Conservation (phyloP, 2,797 vertebrate species). For the Notolabrus celidotus region DNA sequence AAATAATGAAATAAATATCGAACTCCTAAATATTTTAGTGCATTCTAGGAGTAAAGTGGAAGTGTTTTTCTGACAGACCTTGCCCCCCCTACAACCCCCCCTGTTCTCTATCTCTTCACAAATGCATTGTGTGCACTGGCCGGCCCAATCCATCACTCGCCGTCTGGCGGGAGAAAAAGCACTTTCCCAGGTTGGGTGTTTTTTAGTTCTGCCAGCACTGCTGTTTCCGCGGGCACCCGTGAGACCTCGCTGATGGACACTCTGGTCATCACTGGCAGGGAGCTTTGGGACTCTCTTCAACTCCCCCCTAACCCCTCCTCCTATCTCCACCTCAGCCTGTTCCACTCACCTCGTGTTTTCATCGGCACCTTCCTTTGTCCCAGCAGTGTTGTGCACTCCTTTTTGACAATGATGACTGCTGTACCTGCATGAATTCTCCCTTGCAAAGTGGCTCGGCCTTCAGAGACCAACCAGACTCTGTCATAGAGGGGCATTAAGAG, state of each 20-base stretch:
- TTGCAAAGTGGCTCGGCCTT: slow-evolving; percentile 70
- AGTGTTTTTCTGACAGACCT: slow-evolving; percentile 85
- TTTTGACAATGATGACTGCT: slow-evolving; percentile 78
- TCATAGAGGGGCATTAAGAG: slow-evolving; percentile 16
- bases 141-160: slow-evolving; percentile 84
- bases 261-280: slow-evolving; percentile 82
- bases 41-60: slow-evolving; percentile 85
- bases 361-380: slow-evolving; percentile 77
- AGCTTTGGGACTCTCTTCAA: slow-evolving; percentile 76
- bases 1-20: slow-evolving; percentile 83
- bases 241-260: slow-evolving; percentile 87
- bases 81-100: slow-evolving; percentile 4
- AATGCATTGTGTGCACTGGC: slow-evolving; percentile 84
- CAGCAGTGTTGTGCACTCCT: slow-evolving; percentile 73
- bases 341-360: slow-evolving; percentile 78
- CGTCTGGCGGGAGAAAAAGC: slow-evolving; percentile 85
- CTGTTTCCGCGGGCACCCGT: slow-evolving; percentile 83
- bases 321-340: slow-evolving; percentile 64
- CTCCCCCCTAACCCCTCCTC: slow-evolving; percentile 28
- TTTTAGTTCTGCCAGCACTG: slow-evolving; percentile 84
- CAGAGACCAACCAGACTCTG: slow-evolving; percentile 54
- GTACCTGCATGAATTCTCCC: slow-evolving; percentile 62
- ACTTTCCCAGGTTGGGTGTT: slow-evolving; percentile 84
- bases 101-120: slow-evolving; percentile 65
- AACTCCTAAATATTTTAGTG: slow-evolving; percentile 83